These are phyloP conservation scores for Mythimna ferrago DNA, from an alignment of 2,888 invertebrate genomes.

Conservation along the genomic window DNA sequence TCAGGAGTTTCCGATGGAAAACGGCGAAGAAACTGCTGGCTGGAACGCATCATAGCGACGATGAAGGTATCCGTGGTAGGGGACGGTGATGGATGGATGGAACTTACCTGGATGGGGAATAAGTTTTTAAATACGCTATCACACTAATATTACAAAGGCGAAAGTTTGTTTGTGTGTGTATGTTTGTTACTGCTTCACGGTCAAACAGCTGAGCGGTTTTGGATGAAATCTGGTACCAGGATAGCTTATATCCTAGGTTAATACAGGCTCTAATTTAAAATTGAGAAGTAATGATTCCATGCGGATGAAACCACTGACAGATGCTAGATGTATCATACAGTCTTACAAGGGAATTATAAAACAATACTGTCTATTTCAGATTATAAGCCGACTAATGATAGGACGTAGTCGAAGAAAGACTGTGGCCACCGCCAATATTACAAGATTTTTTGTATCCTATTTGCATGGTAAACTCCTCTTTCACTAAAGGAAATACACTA, in stretches of 20 bases:
- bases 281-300: too few species aligned
- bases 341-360: background rate
- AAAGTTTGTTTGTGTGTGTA: too few species aligned
- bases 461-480: background rate
- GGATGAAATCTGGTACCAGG: too few species aligned
- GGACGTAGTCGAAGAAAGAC: background rate
- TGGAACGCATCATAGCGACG: constrained; percentile 94
- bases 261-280: too few species aligned
- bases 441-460: background rate
- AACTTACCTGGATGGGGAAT: background rate
- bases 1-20: constrained; percentile 98
- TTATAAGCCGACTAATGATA: background rate
- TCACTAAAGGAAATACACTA: background rate
- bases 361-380: constrained; percentile 2
- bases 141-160: too few species aligned
- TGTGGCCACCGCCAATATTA: background rate
- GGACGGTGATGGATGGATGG: constrained; percentile 76
- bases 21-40: constrained; percentile 93
- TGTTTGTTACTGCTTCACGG: too few species aligned
- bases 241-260: too few species aligned
- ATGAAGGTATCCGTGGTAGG: constrained; percentile 92
- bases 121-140: too few species aligned
- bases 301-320: background rate
- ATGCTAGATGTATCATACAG: background rate
- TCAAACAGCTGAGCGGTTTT: too few species aligned